Conservation (phyloP, 2,797 vertebrate genomes). For the Nyctibius grandis region DNA sequence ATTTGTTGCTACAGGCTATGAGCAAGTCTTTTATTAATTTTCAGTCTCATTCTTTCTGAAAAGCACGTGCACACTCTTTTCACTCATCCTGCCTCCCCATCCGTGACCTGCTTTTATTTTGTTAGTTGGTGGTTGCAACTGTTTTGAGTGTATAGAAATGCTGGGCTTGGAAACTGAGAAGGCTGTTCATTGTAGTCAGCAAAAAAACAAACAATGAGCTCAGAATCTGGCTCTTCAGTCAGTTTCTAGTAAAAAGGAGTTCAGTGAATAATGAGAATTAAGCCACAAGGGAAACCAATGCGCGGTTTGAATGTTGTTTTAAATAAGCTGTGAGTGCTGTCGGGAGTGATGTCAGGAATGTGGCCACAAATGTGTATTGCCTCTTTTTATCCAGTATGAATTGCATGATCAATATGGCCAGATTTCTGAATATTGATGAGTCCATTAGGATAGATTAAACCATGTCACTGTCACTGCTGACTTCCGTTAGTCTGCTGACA, state of each 20-base stretch:
- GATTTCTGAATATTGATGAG: neutral
- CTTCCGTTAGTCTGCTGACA: neutral
- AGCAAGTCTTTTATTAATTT: slow-evolving; percentile 24
- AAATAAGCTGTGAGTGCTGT: slow-evolving; percentile 46
- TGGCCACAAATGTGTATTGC: neutral
- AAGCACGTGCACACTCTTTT: neutral
- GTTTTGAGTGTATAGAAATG: slow-evolving; percentile 55
- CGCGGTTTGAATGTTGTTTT: slow-evolving; percentile 42
- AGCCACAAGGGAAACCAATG: slow-evolving; percentile 50
- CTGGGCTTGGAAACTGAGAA: slow-evolving; percentile 57
- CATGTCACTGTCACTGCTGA: neutral
- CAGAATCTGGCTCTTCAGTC: slow-evolving; percentile 66
- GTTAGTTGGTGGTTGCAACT: slow-evolving; percentile 35
- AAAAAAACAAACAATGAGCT: slow-evolving; percentile 68
- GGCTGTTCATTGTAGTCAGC: slow-evolving; percentile 57
- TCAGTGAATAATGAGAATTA: slow-evolving; percentile 59
- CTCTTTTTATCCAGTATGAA: neutral
- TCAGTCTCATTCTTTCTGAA: slow-evolving; percentile 4
- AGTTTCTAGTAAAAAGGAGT: slow-evolving; percentile 67
- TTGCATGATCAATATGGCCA: neutral
- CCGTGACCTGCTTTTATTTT: slow-evolving; percentile 37
- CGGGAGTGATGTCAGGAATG: slow-evolving; percentile 28
- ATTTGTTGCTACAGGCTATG: neutral
- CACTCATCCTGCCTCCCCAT: neutral
- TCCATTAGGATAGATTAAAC: slow-evolving; percentile 2